Percentiles rank a stretch among this genome's conserved stretches.
Conservation (phyloP, 2,113 vertebrate genomes). For the Morphnarchus princeps region DNA sequence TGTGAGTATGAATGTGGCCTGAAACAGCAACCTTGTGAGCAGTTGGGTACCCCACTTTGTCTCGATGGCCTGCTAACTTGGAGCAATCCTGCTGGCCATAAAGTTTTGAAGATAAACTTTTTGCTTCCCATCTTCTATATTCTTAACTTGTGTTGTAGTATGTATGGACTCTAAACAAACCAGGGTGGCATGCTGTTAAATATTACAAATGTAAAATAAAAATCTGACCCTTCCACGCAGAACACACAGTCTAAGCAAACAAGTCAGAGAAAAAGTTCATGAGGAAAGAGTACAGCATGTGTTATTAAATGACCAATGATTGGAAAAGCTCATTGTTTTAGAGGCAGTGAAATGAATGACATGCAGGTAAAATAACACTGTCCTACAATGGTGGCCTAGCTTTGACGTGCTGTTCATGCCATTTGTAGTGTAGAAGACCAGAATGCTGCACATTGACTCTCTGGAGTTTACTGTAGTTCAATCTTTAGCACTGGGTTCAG, state of each 20-base stretch:
- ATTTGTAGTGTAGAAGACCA: neutral
- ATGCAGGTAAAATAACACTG: neutral
- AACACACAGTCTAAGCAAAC: neutral
- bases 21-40: neutral
- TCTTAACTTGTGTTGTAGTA: neutral
- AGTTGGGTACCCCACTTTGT: fast-evolving
- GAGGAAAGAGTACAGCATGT: neutral
- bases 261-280: neutral
- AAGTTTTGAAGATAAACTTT: neutral
- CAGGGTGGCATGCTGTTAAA: neutral
- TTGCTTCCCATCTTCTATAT: neutral
- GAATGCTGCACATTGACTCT: neutral
- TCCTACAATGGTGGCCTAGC: neutral
- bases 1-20: neutral
- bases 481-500: neutral
- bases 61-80: neutral
- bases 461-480: neutral
- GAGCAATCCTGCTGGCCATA: neutral
- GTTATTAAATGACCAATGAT: neutral
- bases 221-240: neutral
- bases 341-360: neutral
- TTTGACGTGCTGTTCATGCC: neutral
- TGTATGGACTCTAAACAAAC: neutral
- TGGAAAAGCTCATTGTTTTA: neutral
- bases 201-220: neutral